Base-by-base conservation (phyloP, 35 echinoderm and acorn worm genomes). In the Acanthaster planci region DNA sequence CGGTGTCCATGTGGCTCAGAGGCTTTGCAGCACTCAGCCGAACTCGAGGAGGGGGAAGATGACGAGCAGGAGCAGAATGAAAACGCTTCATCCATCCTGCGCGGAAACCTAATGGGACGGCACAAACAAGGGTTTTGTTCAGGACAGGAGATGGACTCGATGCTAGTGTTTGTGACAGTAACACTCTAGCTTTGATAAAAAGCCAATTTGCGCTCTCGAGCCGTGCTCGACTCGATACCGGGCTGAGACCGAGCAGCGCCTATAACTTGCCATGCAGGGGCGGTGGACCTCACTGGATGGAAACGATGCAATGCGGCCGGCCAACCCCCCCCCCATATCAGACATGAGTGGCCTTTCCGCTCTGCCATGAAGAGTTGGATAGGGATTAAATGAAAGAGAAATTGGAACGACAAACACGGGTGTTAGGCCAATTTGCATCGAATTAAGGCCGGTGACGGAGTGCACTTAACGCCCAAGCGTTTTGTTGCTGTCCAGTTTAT, bases 121-220 rank as follows among this genome's bases (percentile, higher is more conserved):
- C 23, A 72, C 64, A 72, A 10, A 31, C 14, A 30, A 23, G 12
- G 22, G 0, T 2, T 26, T 14, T 26, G 2, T 72, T 7, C 64
- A 72, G 64, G 21, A 14, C 15, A 31, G 34, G 26, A 72, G 34
- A 72, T 72, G 64, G 7, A 10, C 34, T 26, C 10, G 26, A 72
- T 72, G 64, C 34, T 72, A n/a, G 64, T 31, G 23, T 72, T 10
- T 72, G 64, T 72, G 64, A 72, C 64, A 72, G 64, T 72, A 34
- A 72, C 64, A 72, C 64, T 72, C 34, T 72, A 72, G 64, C 64
- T 72, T 72, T 72, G 64, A 72, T 72, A 72, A 72, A 72, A 72
- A 72, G 64, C 34, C 64, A 72, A 72, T 72, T 72, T 72, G 34
- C 64, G 64, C 64, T 72, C 64, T 72, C 23, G 64, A 72, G 26